Percentiles rank a stretch among this genome's conserved stretches.
Evolutionary conservation across 2,888 invertebrate species (phyloP).

Genomic region (Patella depressa): DNA sequence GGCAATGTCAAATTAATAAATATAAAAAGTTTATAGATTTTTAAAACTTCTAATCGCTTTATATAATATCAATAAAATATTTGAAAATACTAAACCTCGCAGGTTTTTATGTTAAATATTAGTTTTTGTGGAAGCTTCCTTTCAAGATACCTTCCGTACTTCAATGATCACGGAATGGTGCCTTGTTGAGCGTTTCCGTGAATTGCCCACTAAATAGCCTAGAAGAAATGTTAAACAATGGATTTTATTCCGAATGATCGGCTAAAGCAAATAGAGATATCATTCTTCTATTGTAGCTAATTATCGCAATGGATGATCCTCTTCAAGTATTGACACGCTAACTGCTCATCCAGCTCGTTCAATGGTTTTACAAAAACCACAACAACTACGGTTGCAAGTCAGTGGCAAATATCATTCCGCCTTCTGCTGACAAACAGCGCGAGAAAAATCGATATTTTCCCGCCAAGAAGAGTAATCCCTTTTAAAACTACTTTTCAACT

Average conservation of each 20-base stretch:
- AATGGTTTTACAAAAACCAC: slow-evolving; percentile 10
- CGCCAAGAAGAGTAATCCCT: background rate
- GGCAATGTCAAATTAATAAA: too few relatives aligned
- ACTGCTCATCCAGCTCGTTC: slow-evolving; percentile 10
- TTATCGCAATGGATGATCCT: slow-evolving; percentile 17
- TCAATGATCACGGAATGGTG: too few relatives aligned
- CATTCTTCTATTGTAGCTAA: slow-evolving; percentile 29
- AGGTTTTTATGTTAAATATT: too few relatives aligned
- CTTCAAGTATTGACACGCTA: slow-evolving; percentile 9
- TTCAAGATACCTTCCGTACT: too few relatives aligned
- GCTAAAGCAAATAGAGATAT: slow-evolving; percentile 22
- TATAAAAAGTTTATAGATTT: too few relatives aligned
- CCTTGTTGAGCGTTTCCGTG: background rate
- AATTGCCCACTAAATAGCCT: background rate
- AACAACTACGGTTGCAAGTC: background rate
- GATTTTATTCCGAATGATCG: slow-evolving; percentile 19
- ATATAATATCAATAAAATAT: too few relatives aligned
- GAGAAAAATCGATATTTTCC: background rate
- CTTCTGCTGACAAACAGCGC: background rate
- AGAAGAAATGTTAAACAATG: background rate
- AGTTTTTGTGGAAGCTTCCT: too few relatives aligned
- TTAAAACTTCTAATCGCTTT: too few relatives aligned
- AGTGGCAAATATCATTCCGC: too few relatives aligned
- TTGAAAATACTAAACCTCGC: too few relatives aligned
- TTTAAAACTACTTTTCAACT: background rate